Evolutionary conservation across 2,888 invertebrate species (phyloP).

Genomic region (Aporophyla nigra): DNA sequence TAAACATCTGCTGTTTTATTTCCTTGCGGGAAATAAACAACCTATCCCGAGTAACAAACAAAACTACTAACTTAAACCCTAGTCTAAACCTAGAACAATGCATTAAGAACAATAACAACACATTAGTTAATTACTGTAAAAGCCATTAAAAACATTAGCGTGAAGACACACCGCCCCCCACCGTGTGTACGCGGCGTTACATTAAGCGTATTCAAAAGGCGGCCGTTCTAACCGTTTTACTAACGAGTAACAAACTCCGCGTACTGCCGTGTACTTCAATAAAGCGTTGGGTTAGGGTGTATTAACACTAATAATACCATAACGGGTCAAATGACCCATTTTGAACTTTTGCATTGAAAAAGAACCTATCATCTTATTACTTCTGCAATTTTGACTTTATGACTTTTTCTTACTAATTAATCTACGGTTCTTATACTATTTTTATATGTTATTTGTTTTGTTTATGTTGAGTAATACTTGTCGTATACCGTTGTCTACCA

Average conservation of each 20-base stretch:
- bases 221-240: conserved; percentile 65
- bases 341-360: no score
- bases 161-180: conserved; percentile 24
- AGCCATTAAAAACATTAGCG: conserved; percentile 47
- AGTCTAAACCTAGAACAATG: conserved; percentile 20
- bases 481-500: no score
- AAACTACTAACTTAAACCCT: not conserved
- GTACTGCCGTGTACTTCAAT: conserved; percentile 70
- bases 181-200: conserved; percentile 47
- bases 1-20: not conserved
- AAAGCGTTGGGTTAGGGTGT: conserved; percentile 50
- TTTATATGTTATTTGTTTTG: no score
- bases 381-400: no score
- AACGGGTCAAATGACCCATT: no score
- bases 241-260: conserved; percentile 74
- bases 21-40: not conserved
- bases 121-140: conserved; percentile 38
- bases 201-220: conserved; percentile 65
- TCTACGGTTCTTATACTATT: no score
- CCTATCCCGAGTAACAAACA: not conserved
- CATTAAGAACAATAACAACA: conserved; percentile 35
- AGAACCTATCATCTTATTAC: no score
- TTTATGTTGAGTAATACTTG: no score
- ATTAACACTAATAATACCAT: no score
- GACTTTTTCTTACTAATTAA: no score